These are phyloP conservation scores for Chelmon rostratus DNA, from an alignment of 2,797 vertebrate genomes.

Conservation along the genomic window DNA sequence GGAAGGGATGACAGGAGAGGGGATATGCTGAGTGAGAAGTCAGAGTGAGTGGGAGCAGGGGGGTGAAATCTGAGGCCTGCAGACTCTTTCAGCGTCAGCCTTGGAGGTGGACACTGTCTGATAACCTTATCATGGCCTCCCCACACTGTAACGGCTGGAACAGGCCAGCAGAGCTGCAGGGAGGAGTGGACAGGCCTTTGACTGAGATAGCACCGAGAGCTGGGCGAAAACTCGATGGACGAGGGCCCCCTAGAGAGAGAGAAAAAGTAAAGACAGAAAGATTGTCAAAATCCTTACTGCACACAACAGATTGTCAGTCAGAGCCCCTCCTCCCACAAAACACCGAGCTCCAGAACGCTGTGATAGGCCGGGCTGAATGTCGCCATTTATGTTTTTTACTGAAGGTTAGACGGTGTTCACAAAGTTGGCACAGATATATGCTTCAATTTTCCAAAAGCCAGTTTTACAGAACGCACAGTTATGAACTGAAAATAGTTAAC, in stretches of 20 bases:
- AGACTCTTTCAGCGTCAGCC: conserved; percentile 68
- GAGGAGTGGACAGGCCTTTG: conserved; percentile 72
- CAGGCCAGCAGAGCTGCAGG: conserved; percentile 60
- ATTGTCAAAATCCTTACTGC: conserved; percentile 55
- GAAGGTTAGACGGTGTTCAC: conserved; percentile 1
- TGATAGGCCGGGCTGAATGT: not conserved
- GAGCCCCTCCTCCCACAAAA: conserved; percentile 49
- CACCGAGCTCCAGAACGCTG: conserved; percentile 44
- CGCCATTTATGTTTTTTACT: conserved; percentile 6
- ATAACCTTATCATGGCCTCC: conserved; percentile 92
- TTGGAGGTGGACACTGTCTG: conserved; percentile 78
- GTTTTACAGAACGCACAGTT: not conserved
- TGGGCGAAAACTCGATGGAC: conserved; percentile 70
- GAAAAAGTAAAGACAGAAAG: conserved; percentile 24
- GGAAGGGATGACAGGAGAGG: conserved; percentile 32
- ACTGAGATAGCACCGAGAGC: conserved; percentile 85
- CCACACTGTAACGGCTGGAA: conserved; percentile 90
- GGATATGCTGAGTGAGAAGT: conserved; percentile 42
- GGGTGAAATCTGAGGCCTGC: conserved; percentile 66
- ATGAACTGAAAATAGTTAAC: not conserved
- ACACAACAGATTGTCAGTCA: conserved; percentile 83
- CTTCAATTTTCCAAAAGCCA: not conserved
- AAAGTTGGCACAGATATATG: not conserved
- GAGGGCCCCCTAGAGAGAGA: conserved; percentile 48
- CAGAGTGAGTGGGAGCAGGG: conserved; percentile 5